These are phyloP conservation scores for Rotaria socialis DNA, from an alignment of 2,888 invertebrate species.

Conservation along the genomic window DNA sequence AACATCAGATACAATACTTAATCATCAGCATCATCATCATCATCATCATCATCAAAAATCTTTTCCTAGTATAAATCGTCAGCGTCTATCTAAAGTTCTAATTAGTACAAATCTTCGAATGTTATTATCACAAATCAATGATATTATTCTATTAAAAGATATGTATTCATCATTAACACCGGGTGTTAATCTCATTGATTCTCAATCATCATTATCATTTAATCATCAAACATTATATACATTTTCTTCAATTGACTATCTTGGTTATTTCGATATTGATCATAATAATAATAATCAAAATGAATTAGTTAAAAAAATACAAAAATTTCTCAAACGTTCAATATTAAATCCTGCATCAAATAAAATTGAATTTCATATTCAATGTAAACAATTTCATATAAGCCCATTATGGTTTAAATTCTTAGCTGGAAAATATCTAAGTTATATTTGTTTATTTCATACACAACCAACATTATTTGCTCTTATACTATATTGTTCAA, in stretches of 20 bases:
- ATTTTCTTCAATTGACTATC: not conserved
- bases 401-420: not conserved
- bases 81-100: not conserved
- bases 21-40: no score
- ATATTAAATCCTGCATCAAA: not conserved
- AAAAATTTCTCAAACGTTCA: constrained; percentile 21
- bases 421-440: constrained; percentile 17
- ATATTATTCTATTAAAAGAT: not conserved
- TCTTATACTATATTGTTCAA: not conserved
- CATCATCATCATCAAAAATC: not conserved
- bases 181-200: constrained; percentile 10
- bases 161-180: constrained; percentile 8
- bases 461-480: constrained; percentile 11
- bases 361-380: constrained; percentile 7
- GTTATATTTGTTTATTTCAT: constrained; percentile 14
- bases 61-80: constrained; percentile 2
- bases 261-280: not conserved
- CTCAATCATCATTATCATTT: not conserved
- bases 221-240: constrained; percentile 26
- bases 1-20: not conserved
- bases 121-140: not conserved
- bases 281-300: constrained; percentile 11
- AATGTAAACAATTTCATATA: constrained; percentile 12
- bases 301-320: not conserved
- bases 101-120: constrained; percentile 21